Evolutionary conservation across 2,888 invertebrate species (phyloP).

Genomic region (Hemicrepidius hirtus): DNA sequence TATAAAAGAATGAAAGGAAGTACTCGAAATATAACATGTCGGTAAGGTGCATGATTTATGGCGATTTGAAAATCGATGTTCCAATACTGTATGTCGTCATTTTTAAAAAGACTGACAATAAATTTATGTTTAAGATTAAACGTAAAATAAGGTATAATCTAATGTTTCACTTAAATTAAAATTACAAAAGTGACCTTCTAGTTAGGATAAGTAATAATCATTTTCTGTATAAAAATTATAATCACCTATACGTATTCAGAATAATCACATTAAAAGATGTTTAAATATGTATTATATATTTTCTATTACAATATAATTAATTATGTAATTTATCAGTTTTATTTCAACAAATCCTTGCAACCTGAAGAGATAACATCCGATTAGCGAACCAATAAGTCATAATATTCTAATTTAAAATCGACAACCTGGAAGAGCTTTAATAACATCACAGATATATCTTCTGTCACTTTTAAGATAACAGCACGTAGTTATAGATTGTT

Average conservation of each 20-base stretch:
- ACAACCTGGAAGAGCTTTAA: slow-evolving; percentile 12
- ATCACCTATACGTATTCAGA: slow-evolving; percentile 5
- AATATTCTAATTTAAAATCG: slow-evolving; percentile 16
- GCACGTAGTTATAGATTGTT: background rate
- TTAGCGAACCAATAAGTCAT: background rate
- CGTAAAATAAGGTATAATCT: background rate
- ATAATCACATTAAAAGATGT: background rate
- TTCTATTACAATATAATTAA: slow-evolving; percentile 17
- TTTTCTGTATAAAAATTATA: slow-evolving; percentile 7
- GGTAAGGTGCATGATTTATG: background rate
- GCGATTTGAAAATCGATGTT: slow-evolving; percentile 6
- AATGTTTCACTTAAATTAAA: slow-evolving; percentile 1
- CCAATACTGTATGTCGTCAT: slow-evolving; percentile 8
- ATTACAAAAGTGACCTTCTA: slow-evolving; percentile 25
- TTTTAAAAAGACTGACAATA: slow-evolving; percentile 29
- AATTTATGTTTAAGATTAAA: slow-evolving; percentile 20
- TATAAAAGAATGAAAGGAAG: background rate
- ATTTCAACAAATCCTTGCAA: no score
- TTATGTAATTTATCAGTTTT: background rate
- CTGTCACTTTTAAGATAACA: slow-evolving; percentile 6
- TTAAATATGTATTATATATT: slow-evolving; percentile 25
- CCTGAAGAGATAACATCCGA: no score
- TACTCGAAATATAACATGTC: background rate
- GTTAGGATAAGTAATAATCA: slow-evolving; percentile 12
- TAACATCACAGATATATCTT: slow-evolving; percentile 1